Percentiles rank a stretch among this genome's conserved stretches.
Evolutionary conservation across 2,888 invertebrate genomes (phyloP).

Genomic region (Leptinotarsa tumamoca): DNA sequence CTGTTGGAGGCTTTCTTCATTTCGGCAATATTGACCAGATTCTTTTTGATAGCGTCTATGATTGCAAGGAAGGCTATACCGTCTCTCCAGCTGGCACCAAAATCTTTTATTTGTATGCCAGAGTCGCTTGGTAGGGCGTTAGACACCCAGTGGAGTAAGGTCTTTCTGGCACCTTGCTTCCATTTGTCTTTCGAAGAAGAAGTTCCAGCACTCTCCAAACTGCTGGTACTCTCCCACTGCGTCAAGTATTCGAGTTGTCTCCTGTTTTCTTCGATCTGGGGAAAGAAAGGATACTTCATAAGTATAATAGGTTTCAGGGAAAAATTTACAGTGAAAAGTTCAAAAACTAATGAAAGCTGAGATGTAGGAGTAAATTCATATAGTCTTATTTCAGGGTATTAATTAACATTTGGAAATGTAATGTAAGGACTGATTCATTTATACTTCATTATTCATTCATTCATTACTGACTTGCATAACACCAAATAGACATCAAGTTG

Average conservation of each 20-base stretch:
- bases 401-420: too few species aligned
- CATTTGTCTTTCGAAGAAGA: constrained; percentile 79
- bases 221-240: constrained; percentile 84
- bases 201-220: constrained; percentile 85
- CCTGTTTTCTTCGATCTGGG: constrained; percentile 94
- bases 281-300: not conserved
- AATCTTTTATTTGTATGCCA: constrained; percentile 91
- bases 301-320: not conserved
- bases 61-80: constrained; percentile 95
- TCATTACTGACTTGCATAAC: too few species aligned
- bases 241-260: constrained; percentile 88
- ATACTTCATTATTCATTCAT: too few species aligned
- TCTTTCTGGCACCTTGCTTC: constrained; percentile 92
- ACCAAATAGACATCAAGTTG: too few species aligned
- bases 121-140: constrained; percentile 90
- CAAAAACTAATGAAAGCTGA: too few species aligned
- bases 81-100: constrained; percentile 96
- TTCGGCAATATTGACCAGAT: constrained; percentile 88
- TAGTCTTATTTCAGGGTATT: too few species aligned
- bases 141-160: constrained; percentile 93
- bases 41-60: constrained; percentile 93
- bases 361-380: too few species aligned
- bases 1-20: constrained; percentile 83
- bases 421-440: too few species aligned
- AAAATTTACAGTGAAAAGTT: too few species aligned